Evolutionary conservation across 2,113 vertebrate species (phyloP).

Genomic region (Cynoglossus semilaevis): DNA sequence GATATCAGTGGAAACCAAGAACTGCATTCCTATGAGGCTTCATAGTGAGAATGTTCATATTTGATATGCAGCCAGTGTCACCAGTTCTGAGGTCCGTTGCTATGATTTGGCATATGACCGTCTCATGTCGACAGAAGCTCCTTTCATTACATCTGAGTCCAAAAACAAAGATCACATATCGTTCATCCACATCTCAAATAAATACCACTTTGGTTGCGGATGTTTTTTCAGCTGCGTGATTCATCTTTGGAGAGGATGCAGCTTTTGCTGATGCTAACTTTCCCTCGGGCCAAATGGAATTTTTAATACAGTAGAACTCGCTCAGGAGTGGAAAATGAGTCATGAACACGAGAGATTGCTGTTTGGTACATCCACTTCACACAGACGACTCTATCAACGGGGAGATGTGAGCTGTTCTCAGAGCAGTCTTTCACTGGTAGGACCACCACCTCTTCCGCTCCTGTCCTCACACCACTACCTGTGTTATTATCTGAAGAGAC

Average conservation of each 20-base stretch:
- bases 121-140: too few species aligned
- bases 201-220: not conserved
- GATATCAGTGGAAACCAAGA: too few species aligned
- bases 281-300: slow-evolving; percentile 20
- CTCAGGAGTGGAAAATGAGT: slow-evolving; percentile 25
- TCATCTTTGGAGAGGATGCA: slow-evolving; percentile 13
- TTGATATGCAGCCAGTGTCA: too few species aligned
- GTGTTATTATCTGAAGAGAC: slow-evolving; percentile 60
- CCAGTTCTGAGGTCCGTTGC: too few species aligned
- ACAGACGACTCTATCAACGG: slow-evolving; percentile 27
- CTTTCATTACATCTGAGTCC: too few species aligned
- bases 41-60: too few species aligned
- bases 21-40: too few species aligned
- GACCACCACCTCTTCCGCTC: not conserved
- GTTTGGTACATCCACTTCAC: slow-evolving; percentile 22
- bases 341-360: slow-evolving; percentile 22
- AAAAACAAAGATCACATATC: slow-evolving; percentile 10
- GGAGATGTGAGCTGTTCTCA: slow-evolving; percentile 36
- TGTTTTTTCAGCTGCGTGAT: slow-evolving; percentile 3
- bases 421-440: slow-evolving; percentile 26
- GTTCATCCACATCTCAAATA: slow-evolving; percentile 10
- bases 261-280: slow-evolving; percentile 15
- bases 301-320: slow-evolving; percentile 17
- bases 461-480: slow-evolving; percentile 34
- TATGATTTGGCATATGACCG: too few species aligned